A percentile compares a stretch with the other conserved stretches of the same genome.
These are phyloP conservation scores for Probosciger aterrimus DNA, from an alignment of 2,113 vertebrate genomes.

Conservation along the genomic window DNA sequence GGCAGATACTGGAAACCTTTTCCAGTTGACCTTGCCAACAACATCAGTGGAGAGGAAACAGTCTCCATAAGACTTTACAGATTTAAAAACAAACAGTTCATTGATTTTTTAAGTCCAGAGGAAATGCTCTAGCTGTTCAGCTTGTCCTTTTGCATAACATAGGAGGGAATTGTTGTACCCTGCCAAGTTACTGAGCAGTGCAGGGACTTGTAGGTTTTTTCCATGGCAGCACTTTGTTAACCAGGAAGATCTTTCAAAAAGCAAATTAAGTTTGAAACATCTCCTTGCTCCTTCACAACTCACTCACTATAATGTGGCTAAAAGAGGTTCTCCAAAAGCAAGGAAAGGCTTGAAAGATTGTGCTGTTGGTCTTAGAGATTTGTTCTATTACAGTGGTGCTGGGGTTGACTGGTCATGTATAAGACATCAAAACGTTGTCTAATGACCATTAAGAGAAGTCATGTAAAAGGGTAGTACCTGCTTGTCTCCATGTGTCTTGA, in stretches of 20 bases:
- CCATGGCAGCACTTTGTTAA: neutral
- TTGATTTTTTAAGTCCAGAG: neutral
- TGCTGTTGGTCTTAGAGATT: neutral
- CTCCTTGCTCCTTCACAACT: neutral
- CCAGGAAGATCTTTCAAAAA: neutral
- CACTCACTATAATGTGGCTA: neutral
- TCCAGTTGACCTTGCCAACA: neutral
- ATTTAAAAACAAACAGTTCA: neutral
- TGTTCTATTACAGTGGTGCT: neutral
- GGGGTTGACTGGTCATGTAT: neutral
- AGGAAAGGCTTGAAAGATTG: neutral
- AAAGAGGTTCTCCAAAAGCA: neutral
- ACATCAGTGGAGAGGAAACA: neutral
- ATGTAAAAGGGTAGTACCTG: neutral
- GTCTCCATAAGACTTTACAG: neutral
- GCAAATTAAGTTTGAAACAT: neutral
- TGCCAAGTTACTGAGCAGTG: neutral
- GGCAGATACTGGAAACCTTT: neutral
- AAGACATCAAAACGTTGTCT: neutral
- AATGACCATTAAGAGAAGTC: neutral
- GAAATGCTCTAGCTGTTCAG: neutral
- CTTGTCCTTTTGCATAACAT: neutral
- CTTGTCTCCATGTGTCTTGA: neutral
- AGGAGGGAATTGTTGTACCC: neutral
- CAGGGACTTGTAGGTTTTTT: neutral